Evolutionary conservation across 2,888 invertebrate species (phyloP), one percentile per base, ranked within the genome.

Genomic region (Dasypolia templi): DNA sequence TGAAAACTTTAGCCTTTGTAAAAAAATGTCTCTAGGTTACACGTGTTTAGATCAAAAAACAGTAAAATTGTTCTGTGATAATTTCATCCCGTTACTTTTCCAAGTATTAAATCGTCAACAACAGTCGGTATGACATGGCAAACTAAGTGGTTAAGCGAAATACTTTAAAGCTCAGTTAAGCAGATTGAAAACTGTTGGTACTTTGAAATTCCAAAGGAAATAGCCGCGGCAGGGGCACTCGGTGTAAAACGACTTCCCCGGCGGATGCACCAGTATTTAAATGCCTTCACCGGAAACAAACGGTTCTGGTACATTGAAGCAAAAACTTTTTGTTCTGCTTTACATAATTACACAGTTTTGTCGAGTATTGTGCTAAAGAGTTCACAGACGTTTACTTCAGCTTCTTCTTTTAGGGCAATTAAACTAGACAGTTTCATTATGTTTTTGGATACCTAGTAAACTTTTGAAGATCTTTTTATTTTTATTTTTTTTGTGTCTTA

Each of bases 141-240:
- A 12, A 39, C 26, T 44, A 61, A 78, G 39, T 72, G 75, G 74
- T 84, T 83, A 55, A 83, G 77, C 75, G 62, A 65, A 84, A 77
- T 78, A 74, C 72, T 77, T 69, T 64, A 69, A 72, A 79, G 72
- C 79, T 74, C 64, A 53, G 64, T 78, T 72, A 72, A 79, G 65
- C 67, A 79, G 76, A 85, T 87, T 88, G 79, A 87, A 84, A 83
- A 86, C 74, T 75, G 81, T 76, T 58, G 75, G 71, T 79, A 73
- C 79, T 85, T 84, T 71, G 66, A 73, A 81, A 85, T 79, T 72
- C 68, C 53, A 58, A 62, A 76, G 77, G 81, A 84, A 86, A 83
- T 79, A 77, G 75, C 75, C 59, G 55, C 35, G 64, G 55, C 75
- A 67, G 49, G 69, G 49, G 79, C 67, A 63, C 51, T 80, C 72